Percentiles rank a stretch among this genome's conserved stretches.
These are phyloP conservation scores for Ranitomeya imitator DNA, from an alignment of 2,113 vertebrate species.

Conservation along the genomic window DNA sequence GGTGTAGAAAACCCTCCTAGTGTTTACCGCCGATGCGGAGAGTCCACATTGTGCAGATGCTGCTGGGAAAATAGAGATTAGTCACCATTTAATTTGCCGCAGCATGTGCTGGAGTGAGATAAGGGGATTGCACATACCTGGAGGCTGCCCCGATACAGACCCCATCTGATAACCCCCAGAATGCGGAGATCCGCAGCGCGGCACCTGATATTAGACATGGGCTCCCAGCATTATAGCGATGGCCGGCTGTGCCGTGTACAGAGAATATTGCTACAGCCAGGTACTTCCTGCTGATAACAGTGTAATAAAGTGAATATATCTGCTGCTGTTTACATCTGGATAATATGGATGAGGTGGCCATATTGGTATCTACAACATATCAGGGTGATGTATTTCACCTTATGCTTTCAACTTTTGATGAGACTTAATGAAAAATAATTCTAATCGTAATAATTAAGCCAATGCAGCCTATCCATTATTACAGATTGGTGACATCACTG, in stretches of 20 bases:
- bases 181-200: background rate
- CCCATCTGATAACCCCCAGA: background rate
- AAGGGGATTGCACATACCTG: conserved; percentile 64
- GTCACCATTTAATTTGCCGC: conserved; percentile 67
- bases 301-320: background rate
- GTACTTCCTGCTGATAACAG: background rate
- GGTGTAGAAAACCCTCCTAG: conserved; percentile 72
- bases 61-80: conserved; percentile 73
- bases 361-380: background rate
- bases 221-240: background rate
- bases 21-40: conserved; percentile 66
- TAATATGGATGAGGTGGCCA: background rate
- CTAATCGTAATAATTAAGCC: too few species aligned
- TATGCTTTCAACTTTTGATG: background rate
- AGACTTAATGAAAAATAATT: background rate
- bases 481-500: too few species aligned
- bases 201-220: background rate
- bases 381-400: too few species aligned
- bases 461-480: too few species aligned
- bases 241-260: background rate
- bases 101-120: conserved; percentile 69
- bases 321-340: background rate
- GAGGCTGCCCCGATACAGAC: background rate
- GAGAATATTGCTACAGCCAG: background rate
- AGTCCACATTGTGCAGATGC: conserved; percentile 66